These are phyloP conservation scores for Lutraria rhynchaena DNA, from an alignment of 1,140 invertebrate genomes.

Conservation along the genomic window DNA sequence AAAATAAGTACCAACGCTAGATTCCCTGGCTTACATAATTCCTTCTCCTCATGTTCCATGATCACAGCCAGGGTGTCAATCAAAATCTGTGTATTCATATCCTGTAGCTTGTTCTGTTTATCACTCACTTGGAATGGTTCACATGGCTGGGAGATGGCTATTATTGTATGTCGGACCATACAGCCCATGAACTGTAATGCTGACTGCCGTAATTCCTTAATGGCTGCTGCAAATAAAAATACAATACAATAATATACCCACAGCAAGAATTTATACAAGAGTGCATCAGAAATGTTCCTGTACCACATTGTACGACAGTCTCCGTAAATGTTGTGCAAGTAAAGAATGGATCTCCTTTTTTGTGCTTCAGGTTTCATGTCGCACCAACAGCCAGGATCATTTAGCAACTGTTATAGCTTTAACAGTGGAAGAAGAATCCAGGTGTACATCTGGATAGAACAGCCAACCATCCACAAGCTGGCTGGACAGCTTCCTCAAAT, in stretches of 20 bases:
- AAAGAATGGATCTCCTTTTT: too few species aligned
- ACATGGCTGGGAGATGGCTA: slow-evolving; percentile 93
- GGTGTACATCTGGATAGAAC: too few species aligned
- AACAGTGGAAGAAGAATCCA: too few species aligned
- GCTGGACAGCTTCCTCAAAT: too few species aligned
- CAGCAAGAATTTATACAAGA: too few species aligned
- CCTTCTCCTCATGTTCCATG: slow-evolving; percentile 98
- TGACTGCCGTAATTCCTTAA: slow-evolving; percentile 93
- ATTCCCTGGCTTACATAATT: slow-evolving; percentile 96
- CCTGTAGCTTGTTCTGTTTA: slow-evolving; percentile 85
- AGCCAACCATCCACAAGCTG: too few species aligned
- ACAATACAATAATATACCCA: slow-evolving; percentile 1
- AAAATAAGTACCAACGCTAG: slow-evolving; percentile 93
- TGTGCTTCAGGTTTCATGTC: too few species aligned
- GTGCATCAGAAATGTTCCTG: too few species aligned
- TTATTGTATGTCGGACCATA: slow-evolving; percentile 95
- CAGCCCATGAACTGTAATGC: slow-evolving; percentile 93
- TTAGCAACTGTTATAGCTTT: too few species aligned
- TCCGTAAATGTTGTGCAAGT: too few species aligned
- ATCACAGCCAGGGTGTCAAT: slow-evolving; percentile 96
- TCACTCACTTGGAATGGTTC: slow-evolving; percentile 84
- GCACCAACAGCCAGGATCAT: too few species aligned
- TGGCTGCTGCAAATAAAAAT: slow-evolving; percentile 89
- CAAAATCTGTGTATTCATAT: slow-evolving; percentile 95
- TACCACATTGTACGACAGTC: too few species aligned